Evolutionary conservation across 2,888 invertebrate species (phyloP).

Genomic region (Loripinus fragilis): DNA sequence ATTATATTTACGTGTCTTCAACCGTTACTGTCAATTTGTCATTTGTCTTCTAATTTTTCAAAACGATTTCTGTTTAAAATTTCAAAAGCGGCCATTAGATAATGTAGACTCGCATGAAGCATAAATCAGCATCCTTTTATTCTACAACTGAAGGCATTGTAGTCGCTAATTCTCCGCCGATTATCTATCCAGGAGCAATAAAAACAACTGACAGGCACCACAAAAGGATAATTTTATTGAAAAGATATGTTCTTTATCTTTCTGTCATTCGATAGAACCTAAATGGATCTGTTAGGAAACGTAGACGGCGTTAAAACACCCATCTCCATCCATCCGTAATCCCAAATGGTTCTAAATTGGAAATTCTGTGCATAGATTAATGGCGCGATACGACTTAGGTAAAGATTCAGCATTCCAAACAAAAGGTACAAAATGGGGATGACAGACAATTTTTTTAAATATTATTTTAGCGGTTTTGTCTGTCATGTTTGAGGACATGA

Average conservation of each 20-base stretch:
- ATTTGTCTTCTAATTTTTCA: neutral
- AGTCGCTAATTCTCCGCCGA: conserved; percentile 1
- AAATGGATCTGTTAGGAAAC: conserved; percentile 18
- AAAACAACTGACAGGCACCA: conserved; percentile 15
- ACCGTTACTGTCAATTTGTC: neutral
- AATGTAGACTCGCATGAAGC: neutral
- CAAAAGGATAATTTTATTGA: conserved; percentile 20
- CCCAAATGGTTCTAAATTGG: conserved; percentile 19
- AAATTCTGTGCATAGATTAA: conserved; percentile 8
- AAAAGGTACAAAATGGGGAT: conserved; percentile 14
- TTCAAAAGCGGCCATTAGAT: conserved; percentile 18
- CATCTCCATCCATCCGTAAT: conserved; percentile 3
- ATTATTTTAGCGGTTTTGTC: neutral
- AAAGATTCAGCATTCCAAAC: conserved; percentile 4
- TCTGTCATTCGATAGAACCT: neutral
- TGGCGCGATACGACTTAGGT: conserved; percentile 14
- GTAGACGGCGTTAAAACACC: neutral
- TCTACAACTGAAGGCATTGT: conserved; percentile 13
- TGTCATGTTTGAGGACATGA: conserved; percentile 7
- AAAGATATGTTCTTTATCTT: conserved; percentile 13
- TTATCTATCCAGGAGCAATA: conserved; percentile 20
- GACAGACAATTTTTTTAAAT: conserved; percentile 10
- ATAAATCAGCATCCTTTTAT: conserved; percentile 16
- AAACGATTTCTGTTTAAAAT: conserved; percentile 16
- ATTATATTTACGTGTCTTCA: conserved; percentile 7